Percentiles rank a stretch among this genome's conserved stretches.
These are phyloP conservation scores for Pseudobourletiella spinata DNA, from an alignment of 1,140 invertebrate species.

Conservation along the genomic window DNA sequence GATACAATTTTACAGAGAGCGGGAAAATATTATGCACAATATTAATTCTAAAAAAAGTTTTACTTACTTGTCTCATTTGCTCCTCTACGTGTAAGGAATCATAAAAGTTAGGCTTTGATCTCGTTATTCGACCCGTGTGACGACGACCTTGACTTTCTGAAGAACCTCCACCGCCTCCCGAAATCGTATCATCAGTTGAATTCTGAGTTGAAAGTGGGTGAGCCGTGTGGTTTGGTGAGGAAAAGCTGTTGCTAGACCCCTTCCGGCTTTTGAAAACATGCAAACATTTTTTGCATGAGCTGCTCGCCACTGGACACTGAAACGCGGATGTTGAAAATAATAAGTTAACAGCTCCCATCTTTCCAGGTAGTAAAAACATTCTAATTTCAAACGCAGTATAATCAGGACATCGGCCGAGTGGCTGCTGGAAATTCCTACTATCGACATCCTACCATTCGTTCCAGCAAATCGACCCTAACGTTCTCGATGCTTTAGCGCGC, in stretches of 20 bases:
- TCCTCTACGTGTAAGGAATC: slow-evolving; percentile 14
- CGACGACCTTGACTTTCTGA: slow-evolving; percentile 1
- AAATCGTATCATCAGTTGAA: neutral
- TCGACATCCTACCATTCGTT: no score
- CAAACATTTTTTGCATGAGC: slow-evolving; percentile 12
- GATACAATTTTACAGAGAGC: no score
- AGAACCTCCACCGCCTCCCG: neutral
- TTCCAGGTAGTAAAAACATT: no score
- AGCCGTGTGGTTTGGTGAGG: no score
- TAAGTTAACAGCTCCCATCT: neutral
- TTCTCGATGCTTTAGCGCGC: no score
- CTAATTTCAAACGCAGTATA: no score
- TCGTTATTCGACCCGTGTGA: slow-evolving; percentile 8
- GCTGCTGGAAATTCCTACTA: no score
- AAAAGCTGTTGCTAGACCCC: neutral
- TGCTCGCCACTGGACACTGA: slow-evolving; percentile 1
- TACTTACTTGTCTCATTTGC: slow-evolving; percentile 14
- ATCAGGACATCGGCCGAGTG: no score
- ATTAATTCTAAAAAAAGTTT: no score
- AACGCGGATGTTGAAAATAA: neutral
- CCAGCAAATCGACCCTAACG: no score
- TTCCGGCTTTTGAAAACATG: slow-evolving; percentile 7
- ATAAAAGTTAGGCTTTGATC: slow-evolving; percentile 17
- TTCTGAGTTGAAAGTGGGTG: neutral
- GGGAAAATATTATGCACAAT: no score